Base-by-base conservation (phyloP, 2,113 vertebrate genomes). In the Tringa solitaria region DNA sequence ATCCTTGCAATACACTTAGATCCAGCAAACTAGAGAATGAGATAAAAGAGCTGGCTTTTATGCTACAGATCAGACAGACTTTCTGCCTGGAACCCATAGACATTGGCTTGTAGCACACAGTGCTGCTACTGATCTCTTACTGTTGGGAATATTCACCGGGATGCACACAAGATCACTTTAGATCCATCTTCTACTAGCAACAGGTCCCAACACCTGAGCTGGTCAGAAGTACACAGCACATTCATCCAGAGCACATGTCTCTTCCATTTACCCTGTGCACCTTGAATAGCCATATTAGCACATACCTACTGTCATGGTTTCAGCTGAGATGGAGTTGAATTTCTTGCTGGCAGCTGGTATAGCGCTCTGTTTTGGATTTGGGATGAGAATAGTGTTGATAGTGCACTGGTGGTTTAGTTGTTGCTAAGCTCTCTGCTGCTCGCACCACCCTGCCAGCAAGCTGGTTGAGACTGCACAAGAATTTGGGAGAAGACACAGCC, bases 181-280 rank as follows among this genome's bases (percentile, higher is more conserved):
- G 43, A 86, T 54, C 26, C 33, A n/a, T 50, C 17, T 84, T 69
- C 76, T 51, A 60, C 14, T 43, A 84, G 48, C 61, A 93, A 54
- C 37, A 56, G 74, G 46, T 53, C 18, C 23, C 37, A 2, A 2
- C 8, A 33, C 63, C 18, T 30, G 46, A 78, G 33, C 33, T 26
- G 56, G 17, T 75, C 56, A 64, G 69, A 90, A 72, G 21, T 1
- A 9, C 33, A 14, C 16, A 37, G 81, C 41, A 59, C 10, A 1
- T n/a, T 63, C n/a, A 68, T 8, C 12, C 61, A 65, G 56, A 46
- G 19, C 33, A 50, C 35, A 24, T 0, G 1, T 6, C 3, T 2
- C 28, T 50, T 45, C 50, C 41, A 20, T 54, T 30, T 39, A 77
- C 15, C 9, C 35, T 14, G 20, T 17, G 24, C 28, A 10, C n/a